Evolutionary conservation across 1,140 invertebrate genomes (phyloP).

Genomic region (Lanistes nyassanus): DNA sequence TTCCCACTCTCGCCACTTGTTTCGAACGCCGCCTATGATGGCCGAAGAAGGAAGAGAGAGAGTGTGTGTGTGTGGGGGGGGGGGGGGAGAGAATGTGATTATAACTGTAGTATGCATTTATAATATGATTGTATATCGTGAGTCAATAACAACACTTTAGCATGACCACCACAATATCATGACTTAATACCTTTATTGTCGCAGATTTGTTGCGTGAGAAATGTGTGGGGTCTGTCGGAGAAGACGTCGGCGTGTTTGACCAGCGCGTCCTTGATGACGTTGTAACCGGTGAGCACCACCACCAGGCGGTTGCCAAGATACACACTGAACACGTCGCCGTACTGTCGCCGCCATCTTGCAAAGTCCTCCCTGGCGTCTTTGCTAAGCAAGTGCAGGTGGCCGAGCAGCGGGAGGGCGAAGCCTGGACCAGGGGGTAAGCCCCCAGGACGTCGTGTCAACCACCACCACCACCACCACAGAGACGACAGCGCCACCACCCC

Average conservation of each 20-base stretch:
- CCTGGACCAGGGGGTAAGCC: conserved; percentile 22
- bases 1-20: too few species aligned
- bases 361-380: conserved; percentile 27
- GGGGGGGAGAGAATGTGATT: too few species aligned
- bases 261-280: conserved; percentile 39
- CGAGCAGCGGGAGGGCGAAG: conserved; percentile 31
- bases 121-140: too few species aligned
- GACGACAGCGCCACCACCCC: neutral
- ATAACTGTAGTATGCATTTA: too few species aligned
- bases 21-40: too few species aligned
- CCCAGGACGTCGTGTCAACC: neutral
- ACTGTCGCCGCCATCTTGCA: conserved; percentile 18
- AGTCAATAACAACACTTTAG: too few species aligned
- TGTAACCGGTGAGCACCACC: conserved; percentile 40
- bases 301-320: conserved; percentile 36
- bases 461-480: conserved; percentile 5
- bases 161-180: too few species aligned
- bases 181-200: too few species aligned
- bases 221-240: conserved; percentile 31
- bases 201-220: too few species aligned
- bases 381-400: conserved; percentile 31
- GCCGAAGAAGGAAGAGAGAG: too few species aligned
- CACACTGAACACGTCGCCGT: conserved; percentile 45
- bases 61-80: too few species aligned
- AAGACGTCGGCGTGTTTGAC: conserved; percentile 41